Evolutionary conservation across 2,888 invertebrate species (phyloP).

Genomic region (Matsumyia berberina): DNA sequence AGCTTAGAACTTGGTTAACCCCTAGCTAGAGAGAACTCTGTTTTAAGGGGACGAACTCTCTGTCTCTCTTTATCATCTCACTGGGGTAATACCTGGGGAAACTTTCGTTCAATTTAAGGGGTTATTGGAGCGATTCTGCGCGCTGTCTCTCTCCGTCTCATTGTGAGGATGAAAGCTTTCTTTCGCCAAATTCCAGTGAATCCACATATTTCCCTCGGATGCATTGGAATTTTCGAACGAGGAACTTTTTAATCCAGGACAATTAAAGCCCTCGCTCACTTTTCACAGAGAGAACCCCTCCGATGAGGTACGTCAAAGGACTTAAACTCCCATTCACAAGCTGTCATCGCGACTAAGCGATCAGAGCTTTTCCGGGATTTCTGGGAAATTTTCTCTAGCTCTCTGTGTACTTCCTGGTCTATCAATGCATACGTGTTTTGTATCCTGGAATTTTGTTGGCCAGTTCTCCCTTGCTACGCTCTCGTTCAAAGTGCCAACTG

Average conservation of each 20-base stretch:
- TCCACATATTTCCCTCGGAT: conserved; percentile 43
- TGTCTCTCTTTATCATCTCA: conserved; percentile 10
- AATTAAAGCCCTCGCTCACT: conserved; percentile 21
- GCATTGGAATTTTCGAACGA: conserved; percentile 64
- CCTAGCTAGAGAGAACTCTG: conserved; percentile 21
- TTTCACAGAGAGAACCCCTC: conserved; percentile 81
- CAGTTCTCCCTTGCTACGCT: conserved; percentile 17
- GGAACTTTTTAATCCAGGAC: conserved; percentile 56
- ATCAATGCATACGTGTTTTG: conserved; percentile 9
- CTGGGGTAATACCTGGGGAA: conserved; percentile 43
- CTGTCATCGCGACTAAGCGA: not conserved
- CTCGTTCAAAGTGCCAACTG: conserved; percentile 42
- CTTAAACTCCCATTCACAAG: conserved; percentile 48
- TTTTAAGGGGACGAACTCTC: not conserved
- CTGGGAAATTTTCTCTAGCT: conserved; percentile 63
- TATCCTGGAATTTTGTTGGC: conserved; percentile 49
- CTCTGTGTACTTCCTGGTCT: not conserved
- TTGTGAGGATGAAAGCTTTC: conserved; percentile 15
- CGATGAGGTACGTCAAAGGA: conserved; percentile 75
- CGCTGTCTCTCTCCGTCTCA: conserved; percentile 24
- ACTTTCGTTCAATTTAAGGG: conserved; percentile 71
- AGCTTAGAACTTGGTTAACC: conserved; percentile 57
- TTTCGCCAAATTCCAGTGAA: conserved; percentile 26
- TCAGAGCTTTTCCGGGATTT: conserved; percentile 73
- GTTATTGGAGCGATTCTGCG: conserved; percentile 49